Base-by-base conservation (phyloP, 2,888 invertebrate genomes). In the Disparrhopalites patrizii region DNA sequence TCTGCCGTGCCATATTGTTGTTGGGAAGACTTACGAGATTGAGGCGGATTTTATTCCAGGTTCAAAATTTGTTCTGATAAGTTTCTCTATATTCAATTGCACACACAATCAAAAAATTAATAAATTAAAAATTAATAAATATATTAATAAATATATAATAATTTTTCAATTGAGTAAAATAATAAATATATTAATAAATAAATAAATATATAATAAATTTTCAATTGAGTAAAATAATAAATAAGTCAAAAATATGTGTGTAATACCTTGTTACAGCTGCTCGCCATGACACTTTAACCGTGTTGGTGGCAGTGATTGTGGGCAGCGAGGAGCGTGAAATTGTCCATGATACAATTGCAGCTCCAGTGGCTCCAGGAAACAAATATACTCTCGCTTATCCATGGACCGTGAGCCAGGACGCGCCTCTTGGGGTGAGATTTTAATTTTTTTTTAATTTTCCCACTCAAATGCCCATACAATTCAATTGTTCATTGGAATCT, bases 11-110 rank as follows among this genome's bases (percentile, higher is more conserved):
- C 15, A 56, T 1, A n/a, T 63, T 10, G 15, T 5, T 5, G 25
- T 56, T 1, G 56, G 47, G 47, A 4, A 27, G 20, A 56, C 55
- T 4, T 63, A 63, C 63, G 23, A 30, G 7, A 25, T 63, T 18
- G 63, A 63, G 56, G 63, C 47, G 20, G 63, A 63, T 20, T 63
- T 63, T 20, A 10, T 30, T 33, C 63, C 63, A 30, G 27, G 63
- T 63, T n/a, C n/a, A n/a, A n/a, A n/a, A n/a, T n/a, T n/a, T n/a
- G n/a, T n/a, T n/a, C n/a, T n/a, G n/a, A n/a, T n/a, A n/a, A n/a
- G n/a, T n/a, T n/a, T n/a, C n/a, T n/a, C n/a, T n/a, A n/a, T n/a
- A n/a, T n/a, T n/a, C n/a, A n/a, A n/a, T n/a, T n/a, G n/a, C n/a
- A n/a, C n/a, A n/a, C n/a, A n/a, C n/a, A n/a, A n/a, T n/a, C n/a